These are phyloP conservation scores for Lottia scabra DNA, from an alignment of 2,888 invertebrate genomes.

Conservation along the genomic window DNA sequence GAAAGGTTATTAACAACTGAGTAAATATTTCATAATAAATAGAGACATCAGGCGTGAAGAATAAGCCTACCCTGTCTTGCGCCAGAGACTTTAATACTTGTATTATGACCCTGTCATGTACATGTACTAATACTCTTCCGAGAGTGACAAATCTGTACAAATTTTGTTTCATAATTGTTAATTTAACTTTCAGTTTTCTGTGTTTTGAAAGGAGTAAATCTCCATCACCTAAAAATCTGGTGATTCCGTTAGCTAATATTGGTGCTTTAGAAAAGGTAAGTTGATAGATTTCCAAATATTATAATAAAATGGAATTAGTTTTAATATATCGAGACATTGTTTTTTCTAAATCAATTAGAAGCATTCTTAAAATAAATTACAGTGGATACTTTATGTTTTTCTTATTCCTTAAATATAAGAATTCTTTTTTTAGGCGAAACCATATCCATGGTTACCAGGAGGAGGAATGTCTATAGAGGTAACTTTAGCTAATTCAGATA, in stretches of 20 bases:
- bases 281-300: background rate
- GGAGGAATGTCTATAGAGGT: constrained; percentile 69
- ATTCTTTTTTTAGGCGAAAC: constrained; percentile 55
- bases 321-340: no score
- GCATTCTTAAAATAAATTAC: no score
- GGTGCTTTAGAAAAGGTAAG: constrained; percentile 64
- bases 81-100: background rate
- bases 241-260: constrained; percentile 67
- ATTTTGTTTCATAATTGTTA: no score
- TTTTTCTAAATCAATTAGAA: no score
- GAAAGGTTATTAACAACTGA: no score
- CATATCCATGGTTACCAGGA: constrained; percentile 68
- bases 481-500: constrained; percentile 58
- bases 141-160: no score
- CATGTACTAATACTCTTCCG: no score
- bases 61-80: no score
- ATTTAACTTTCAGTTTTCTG: constrained; percentile 50
- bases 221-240: constrained; percentile 66
- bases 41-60: no score
- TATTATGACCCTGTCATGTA: no score
- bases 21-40: background rate
- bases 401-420: no score
- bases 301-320: background rate
- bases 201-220: constrained; percentile 68
- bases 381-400: no score